Base-by-base conservation (phyloP, 2,113 vertebrate genomes). In the Grammomys surdaster region DNA sequence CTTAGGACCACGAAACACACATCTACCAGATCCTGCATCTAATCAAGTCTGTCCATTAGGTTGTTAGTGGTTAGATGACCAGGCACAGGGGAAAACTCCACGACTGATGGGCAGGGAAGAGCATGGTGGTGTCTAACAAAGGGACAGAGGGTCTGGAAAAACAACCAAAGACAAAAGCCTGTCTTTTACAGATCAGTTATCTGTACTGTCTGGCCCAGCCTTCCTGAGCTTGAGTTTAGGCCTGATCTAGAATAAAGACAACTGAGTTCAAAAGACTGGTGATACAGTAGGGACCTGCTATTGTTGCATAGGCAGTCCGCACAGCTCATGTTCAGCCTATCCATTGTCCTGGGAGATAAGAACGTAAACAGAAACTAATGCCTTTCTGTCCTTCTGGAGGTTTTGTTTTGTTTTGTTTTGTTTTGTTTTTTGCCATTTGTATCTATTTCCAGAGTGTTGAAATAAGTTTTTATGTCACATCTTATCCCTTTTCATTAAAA, bases 91-190 rank as follows among this genome's bases (percentile, higher is more conserved):
- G 19, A 54, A 13, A 78, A 78, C 65, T 78, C 14, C 65, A 33
- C 73, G 40, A 60, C 90, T 69, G 65, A 22, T 9, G 11, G 60
- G 43, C 28, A 19, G 60, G 12, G 40, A 89, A 75, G 65, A 90
- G 24, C 76, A 3, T 89, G 46, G 76, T 76, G 72, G 17, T 7
- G 31, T 85, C 85, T 88, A 36, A 65, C 20, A 77, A 85, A 90
- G 77, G n/a, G 43, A 56, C 16, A 78, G 88, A 28, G 51, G 48
- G 48, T 54, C 81, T 43, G 81, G 48, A 56, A 63, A 94, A 97
- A 95, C 93, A 96, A 96, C 95, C 95, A 96, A 96, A 97, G 96
- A 96, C 89, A 90, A 94, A 92, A 91, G 81, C 87, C 2, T 72
- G 48, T 72, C 77, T 90, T 84, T 91, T 84, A 75, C 91, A 90